These are phyloP conservation scores for Himalopsyche anomala DNA, from an alignment of 2,888 invertebrate genomes.

Conservation along the genomic window DNA sequence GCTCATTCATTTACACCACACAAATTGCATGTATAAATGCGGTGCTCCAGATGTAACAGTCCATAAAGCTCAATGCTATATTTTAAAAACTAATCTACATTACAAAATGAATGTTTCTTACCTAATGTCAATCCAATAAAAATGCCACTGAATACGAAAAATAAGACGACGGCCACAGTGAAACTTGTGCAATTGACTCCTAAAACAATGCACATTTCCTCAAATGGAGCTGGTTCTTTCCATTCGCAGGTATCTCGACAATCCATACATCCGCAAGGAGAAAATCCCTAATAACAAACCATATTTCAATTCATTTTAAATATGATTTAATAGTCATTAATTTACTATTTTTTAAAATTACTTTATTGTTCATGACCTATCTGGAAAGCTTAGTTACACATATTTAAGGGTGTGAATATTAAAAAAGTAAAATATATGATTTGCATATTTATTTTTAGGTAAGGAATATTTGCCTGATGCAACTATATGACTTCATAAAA, in stretches of 20 bases:
- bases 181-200: slow-evolving; percentile 81
- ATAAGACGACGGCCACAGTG: slow-evolving; percentile 77
- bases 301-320: not conserved
- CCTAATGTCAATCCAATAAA: slow-evolving; percentile 61
- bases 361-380: too few species aligned
- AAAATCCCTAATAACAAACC: slow-evolving; percentile 71
- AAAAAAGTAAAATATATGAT: too few species aligned
- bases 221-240: slow-evolving; percentile 71
- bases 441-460: too few species aligned
- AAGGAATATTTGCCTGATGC: too few species aligned
- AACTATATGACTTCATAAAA: too few species aligned
- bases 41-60: too few species aligned
- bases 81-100: not conserved
- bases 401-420: too few species aligned
- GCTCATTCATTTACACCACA: too few species aligned
- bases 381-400: too few species aligned
- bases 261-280: slow-evolving; percentile 87
- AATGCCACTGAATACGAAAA: slow-evolving; percentile 66
- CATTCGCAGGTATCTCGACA: slow-evolving; percentile 81
- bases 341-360: too few species aligned
- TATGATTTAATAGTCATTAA: too few species aligned
- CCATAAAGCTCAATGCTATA: too few species aligned
- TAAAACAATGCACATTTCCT: slow-evolving; percentile 76
- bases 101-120: slow-evolving; percentile 23
- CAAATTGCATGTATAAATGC: not conserved